Base-by-base conservation (phyloP, 2,797 vertebrate genomes). In the Chromis chromis region DNA sequence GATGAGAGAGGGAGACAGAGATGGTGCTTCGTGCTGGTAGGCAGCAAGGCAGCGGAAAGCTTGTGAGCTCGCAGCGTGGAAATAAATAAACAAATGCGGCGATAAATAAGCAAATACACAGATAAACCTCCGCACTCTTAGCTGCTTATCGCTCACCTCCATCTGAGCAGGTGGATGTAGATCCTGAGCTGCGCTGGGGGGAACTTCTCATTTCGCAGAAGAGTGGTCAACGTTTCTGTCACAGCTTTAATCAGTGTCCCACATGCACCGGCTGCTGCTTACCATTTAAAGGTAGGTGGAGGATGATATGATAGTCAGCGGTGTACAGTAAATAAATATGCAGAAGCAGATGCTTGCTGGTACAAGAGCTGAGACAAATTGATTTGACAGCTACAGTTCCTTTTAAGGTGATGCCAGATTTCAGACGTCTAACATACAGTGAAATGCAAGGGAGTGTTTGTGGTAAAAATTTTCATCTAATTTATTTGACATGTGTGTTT, bases 161-260 rank as follows among this genome's bases (percentile, higher is more conserved):
- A 90, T 91, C 90, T 46, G 67, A 82, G 71, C 70, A 79, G 54
- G 52, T 70, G 74, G 84, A 66, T 85, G 87, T 70, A 84, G 86
- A 90, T 86, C 72, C 84, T 19, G 19, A 13, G 46, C 50, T n/a
- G 53, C 27, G 71, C 46, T 21, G 46, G 46, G 33, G 31, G 67
- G 50, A 76, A 80, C 85, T 86, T 93, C 88, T 93, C 83, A 93
- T 94, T 94, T 93, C 84, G 44, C 91, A 91, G 88, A 79, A 88
- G 88, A 85, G 61, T 79, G 78, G 62, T 66, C 88, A 78, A 59
- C 64, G 44, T 82, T 79, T 77, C 82, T 65, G 59, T 56, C 62
- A 13, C 3, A 25, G 74, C 76, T 87, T 68, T 88, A 90, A 89
- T 91, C 89, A 78, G 83, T 42, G 63, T 82, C 75, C 61, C 72